A percentile compares a stretch with the other conserved stretches of the same genome.
Evolutionary conservation across 2,888 invertebrate genomes (phyloP).

Genomic region (Hedya salicella): DNA sequence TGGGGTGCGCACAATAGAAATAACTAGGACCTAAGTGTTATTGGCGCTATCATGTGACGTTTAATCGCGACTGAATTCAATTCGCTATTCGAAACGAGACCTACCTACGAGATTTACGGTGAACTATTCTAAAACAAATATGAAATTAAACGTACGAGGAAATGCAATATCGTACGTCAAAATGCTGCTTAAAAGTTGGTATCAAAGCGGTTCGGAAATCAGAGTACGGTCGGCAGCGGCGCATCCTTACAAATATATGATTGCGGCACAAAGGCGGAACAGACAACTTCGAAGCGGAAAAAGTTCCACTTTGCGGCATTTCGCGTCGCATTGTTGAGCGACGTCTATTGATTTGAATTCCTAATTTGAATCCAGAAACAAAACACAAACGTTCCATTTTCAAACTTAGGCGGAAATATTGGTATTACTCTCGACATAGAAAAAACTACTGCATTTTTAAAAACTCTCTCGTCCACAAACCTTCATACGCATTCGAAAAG

Average conservation of each 20-base stretch:
- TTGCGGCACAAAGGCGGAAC: slow-evolving; percentile 76
- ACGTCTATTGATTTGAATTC: slow-evolving; percentile 57
- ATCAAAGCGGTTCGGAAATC: slow-evolving; percentile 82
- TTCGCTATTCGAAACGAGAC: too few species aligned
- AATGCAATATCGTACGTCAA: slow-evolving; percentile 80
- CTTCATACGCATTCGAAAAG: slow-evolving; percentile 6
- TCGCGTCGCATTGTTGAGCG: slow-evolving; percentile 43
- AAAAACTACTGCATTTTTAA: slow-evolving; percentile 1
- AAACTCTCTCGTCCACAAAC: slow-evolving; percentile 1
- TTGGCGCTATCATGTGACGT: slow-evolving; percentile 70
- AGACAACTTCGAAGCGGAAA: slow-evolving; percentile 74
- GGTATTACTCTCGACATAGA: not conserved
- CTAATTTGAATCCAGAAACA: slow-evolving; percentile 50
- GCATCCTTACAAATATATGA: slow-evolving; percentile 83
- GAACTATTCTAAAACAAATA: slow-evolving; percentile 69
- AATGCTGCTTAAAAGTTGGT: slow-evolving; percentile 80
- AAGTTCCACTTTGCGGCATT: slow-evolving; percentile 68
- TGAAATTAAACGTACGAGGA: slow-evolving; percentile 74
- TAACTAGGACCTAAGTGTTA: slow-evolving; percentile 81
- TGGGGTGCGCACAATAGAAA: slow-evolving; percentile 80
- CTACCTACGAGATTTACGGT: slow-evolving; percentile 55
- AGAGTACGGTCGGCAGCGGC: slow-evolving; percentile 75
- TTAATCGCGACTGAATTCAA: slow-evolving; percentile 55
- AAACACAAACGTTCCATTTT: slow-evolving; percentile 23
- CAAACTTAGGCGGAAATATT: not conserved